These are phyloP conservation scores for Pholis gunnellus DNA, from an alignment of 2,113 vertebrate genomes.

Conservation along the genomic window DNA sequence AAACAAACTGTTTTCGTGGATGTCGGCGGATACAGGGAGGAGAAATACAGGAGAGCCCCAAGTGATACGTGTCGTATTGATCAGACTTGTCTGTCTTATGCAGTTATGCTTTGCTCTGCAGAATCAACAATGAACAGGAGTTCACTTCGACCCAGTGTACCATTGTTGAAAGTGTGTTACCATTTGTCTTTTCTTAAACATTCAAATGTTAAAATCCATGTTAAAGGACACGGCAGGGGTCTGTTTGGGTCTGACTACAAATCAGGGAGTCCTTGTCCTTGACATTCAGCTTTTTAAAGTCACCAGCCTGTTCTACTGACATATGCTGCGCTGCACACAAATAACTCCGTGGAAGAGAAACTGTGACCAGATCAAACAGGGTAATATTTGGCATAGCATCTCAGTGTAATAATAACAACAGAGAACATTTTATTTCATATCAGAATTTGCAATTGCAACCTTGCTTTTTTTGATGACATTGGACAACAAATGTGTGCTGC, in stretches of 20 bases:
- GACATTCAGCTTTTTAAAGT: conserved; percentile 62
- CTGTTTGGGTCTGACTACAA: conserved; percentile 50
- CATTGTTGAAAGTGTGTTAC: conserved; percentile 37
- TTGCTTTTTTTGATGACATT: conserved; percentile 3
- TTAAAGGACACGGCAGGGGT: conserved; percentile 42
- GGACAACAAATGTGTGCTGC: neutral
- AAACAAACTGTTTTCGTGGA: conserved; percentile 55
- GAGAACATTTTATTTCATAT: conserved; percentile 22
- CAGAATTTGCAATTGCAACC: neutral
- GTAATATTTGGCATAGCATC: conserved; percentile 25
- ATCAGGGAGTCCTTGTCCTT: conserved; percentile 62
- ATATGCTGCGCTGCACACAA: conserved; percentile 37
- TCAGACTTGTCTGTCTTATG: conserved; percentile 52
- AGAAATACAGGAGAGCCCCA: conserved; percentile 39
- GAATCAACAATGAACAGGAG: conserved; percentile 52
- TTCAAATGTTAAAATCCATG: conserved; percentile 49
- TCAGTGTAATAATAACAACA: neutral
- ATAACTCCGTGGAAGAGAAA: conserved; percentile 29
- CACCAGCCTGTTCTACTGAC: conserved; percentile 25
- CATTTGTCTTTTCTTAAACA: conserved; percentile 18
- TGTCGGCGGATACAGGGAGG: conserved; percentile 41
- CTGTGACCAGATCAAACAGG: conserved; percentile 32
- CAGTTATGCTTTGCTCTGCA: conserved; percentile 46
- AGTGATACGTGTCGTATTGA: conserved; percentile 66
- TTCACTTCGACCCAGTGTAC: conserved; percentile 25